phyloP scores from a whole-genome alignment of 2,113 vertebrate genomes.

The Dermatemys mawii region DNA sequence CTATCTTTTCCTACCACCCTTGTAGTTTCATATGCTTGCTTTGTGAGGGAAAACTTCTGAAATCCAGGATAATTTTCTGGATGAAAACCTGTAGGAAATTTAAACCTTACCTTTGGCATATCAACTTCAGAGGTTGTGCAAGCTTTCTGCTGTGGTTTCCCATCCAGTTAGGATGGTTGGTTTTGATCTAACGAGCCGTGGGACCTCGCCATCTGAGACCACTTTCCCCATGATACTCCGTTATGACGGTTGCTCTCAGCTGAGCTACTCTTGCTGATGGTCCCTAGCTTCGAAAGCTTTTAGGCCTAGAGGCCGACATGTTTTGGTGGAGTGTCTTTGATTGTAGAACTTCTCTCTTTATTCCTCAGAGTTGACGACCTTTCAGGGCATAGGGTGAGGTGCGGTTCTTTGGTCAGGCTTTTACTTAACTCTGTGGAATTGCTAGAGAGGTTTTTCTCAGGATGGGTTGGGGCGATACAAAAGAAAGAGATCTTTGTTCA shows the following conservation, averaged over 20 bases:
- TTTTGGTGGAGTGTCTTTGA: not conserved
- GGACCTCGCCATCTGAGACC: not conserved
- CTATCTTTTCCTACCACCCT: not conserved
- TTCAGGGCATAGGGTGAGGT: not conserved
- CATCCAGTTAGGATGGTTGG: not conserved
- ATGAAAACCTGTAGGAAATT: not conserved
- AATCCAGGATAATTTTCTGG: slow-evolving; percentile 42
- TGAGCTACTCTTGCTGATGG: slow-evolving; percentile 2
- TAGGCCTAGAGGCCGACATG: not conserved
- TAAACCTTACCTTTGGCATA: slow-evolving; percentile 28
- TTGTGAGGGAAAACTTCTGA: slow-evolving; percentile 36
- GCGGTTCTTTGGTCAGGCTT: not conserved
- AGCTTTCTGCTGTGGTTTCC: not conserved
- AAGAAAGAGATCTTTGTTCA: not conserved
- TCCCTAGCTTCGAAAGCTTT: not conserved
- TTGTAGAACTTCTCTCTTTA: not conserved
- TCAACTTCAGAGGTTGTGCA: slow-evolving; percentile 10
- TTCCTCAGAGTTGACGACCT: not conserved
- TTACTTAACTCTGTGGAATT: not conserved
- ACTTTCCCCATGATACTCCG: not conserved
- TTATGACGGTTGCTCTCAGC: not conserved
- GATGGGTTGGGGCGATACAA: not conserved
- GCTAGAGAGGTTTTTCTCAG: not conserved
- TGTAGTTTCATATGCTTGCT: slow-evolving; percentile 12
- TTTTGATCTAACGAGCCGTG: not conserved